Conservation (phyloP, 2,113 vertebrate genomes). For the Nestor notabilis region DNA sequence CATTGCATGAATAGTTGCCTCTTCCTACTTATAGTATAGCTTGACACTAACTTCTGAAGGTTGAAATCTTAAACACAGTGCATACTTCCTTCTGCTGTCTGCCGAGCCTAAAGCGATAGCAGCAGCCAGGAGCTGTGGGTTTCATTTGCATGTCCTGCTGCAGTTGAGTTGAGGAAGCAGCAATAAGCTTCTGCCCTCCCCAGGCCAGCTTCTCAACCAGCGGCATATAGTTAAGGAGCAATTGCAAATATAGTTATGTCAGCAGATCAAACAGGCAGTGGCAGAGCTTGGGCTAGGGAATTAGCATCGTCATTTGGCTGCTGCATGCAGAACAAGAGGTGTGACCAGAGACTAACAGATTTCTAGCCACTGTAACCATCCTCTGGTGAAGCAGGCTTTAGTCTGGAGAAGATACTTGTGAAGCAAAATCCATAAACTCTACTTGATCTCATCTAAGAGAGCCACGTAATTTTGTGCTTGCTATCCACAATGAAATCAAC, state of each 20-base stretch:
- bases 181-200: background rate
- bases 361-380: background rate
- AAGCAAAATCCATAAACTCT: background rate
- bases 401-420: background rate
- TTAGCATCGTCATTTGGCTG: background rate
- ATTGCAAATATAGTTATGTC: background rate
- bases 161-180: background rate
- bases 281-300: background rate
- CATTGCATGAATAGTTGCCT: background rate
- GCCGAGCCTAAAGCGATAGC: background rate
- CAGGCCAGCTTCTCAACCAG: background rate
- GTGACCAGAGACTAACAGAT: background rate
- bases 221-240: background rate
- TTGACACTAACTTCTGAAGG: background rate
- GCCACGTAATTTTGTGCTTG: background rate
- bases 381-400: background rate
- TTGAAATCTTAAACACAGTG: background rate
- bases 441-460: background rate
- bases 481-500: background rate
- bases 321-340: background rate
- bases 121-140: background rate
- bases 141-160: background rate
- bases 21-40: background rate
- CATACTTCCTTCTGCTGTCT: background rate
- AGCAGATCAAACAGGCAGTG: background rate